Evolutionary conservation across 2,888 invertebrate genomes (phyloP).

Genomic region (Pimpla rufipes): DNA sequence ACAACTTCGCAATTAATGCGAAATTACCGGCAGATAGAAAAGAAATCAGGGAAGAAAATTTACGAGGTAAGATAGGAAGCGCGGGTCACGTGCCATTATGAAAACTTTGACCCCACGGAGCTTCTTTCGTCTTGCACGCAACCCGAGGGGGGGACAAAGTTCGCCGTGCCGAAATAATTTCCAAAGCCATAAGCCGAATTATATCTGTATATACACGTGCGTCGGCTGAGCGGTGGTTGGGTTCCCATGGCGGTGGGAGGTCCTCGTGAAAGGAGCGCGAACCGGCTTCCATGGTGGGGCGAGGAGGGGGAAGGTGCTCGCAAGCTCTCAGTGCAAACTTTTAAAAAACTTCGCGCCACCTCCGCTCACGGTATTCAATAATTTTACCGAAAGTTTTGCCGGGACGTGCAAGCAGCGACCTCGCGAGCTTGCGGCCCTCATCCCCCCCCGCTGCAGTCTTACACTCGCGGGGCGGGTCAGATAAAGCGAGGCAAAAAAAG

Average conservation of each 20-base stretch:
- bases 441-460: conserved; percentile 32
- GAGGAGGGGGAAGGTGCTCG: background rate
- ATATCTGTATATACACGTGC: conserved; percentile 16
- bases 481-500: conserved; percentile 50
- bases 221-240: conserved; percentile 1
- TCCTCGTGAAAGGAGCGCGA: conserved; percentile 44
- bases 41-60: conserved; percentile 13
- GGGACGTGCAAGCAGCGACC: conserved; percentile 66
- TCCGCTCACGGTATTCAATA: conserved; percentile 54
- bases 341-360: conserved; percentile 44
- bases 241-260: conserved; percentile 4
- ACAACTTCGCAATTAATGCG: conserved; percentile 19
- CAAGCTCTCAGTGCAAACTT: conserved; percentile 53
- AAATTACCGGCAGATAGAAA: background rate
- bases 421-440: conserved; percentile 29
- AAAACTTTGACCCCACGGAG: conserved; percentile 32
- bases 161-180: conserved; percentile 57
- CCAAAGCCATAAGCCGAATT: conserved; percentile 24
- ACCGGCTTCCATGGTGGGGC: background rate
- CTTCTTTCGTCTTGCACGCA: conserved; percentile 23
- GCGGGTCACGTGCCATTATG: conserved; percentile 39
- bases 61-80: conserved; percentile 24
- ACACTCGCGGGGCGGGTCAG: conserved; percentile 26
- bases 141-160: conserved; percentile 31
- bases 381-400: conserved; percentile 51